Evolutionary conservation across 2,888 invertebrate species (phyloP), one percentile per base, ranked within the genome.

Genomic region (Aplocera efformata): DNA sequence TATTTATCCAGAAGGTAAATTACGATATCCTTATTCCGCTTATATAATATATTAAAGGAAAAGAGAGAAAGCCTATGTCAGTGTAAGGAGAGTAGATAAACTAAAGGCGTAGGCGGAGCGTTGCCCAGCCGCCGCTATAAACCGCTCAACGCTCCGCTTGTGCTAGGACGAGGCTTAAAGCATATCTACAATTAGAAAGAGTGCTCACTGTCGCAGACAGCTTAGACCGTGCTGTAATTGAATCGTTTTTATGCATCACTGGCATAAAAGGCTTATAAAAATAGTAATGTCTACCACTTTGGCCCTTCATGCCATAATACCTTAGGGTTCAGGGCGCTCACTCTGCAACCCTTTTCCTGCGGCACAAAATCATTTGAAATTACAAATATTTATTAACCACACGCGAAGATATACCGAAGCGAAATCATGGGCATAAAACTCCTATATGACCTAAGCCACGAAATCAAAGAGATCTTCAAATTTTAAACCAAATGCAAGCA

Each of bases 101-200:
- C 2, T 17, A 17, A 5, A 17, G 13, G 13, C 13, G 13, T 17
- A 3, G 13, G 13, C 13, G 13, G 13, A 17, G 13, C 13, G 13
- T 17, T 17, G 13, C 20, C 17, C 7, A 23, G 13, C 21, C 31
- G 30, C 24, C 22, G 30, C 31, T 35, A 11, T 5, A 21, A 33
- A 26, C 7, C 41, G 34, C 39, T 40, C 35, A 40, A 45, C 39
- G 44, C 44, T 40, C 36, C 40, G 45, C 45, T 45, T 40, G 44
- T 45, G 39, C 44, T 32, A 39, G 23, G 22, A 40, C 28, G 40
- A 36, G 45, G 40, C 45, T 33, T 36, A 3, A 41, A 36, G 39
- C 35, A 31, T 23, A 1, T 10, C 29, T 29, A 10, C 29, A 7
- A 9, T 21, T 25, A 7, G 22, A n/a, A n/a, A n/a, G 1, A 22